These are phyloP conservation scores for Trachelus iudaicus DNA, from an alignment of 2,888 invertebrate species.

Conservation along the genomic window DNA sequence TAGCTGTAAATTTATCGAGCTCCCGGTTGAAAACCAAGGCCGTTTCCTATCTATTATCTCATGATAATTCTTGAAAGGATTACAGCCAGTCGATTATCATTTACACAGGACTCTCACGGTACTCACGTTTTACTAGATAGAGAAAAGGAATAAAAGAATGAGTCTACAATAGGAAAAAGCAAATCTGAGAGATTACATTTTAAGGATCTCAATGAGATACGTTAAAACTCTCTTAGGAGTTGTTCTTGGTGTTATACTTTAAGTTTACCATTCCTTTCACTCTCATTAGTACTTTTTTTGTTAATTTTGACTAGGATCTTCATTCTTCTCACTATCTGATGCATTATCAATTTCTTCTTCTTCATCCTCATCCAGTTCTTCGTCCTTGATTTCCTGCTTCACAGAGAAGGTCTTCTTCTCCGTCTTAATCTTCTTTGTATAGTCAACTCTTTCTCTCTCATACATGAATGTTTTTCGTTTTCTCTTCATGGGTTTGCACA, in stretches of 20 bases:
- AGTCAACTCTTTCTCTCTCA: slow-evolving; percentile 52
- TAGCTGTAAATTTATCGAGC: not conserved
- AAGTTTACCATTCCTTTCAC: not conserved
- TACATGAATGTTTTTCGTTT: slow-evolving; percentile 63
- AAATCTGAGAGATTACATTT: not conserved
- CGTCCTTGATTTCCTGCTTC: slow-evolving; percentile 19
- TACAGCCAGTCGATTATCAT: not conserved
- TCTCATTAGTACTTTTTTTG: not conserved
- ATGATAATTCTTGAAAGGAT: not conserved
- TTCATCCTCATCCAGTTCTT: slow-evolving; percentile 3
- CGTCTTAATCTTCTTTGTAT: slow-evolving; percentile 32
- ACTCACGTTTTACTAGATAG: not conserved
- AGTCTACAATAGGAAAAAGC: not conserved
- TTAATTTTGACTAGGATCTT: not conserved
- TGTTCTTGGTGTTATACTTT: not conserved
- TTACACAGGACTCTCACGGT: not conserved
- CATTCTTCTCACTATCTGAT: not conserved
- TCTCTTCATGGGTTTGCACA: slow-evolving; percentile 64
- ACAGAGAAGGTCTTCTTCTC: slow-evolving; percentile 30
- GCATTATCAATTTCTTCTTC: slow-evolving; percentile 1
- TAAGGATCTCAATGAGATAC: not conserved
- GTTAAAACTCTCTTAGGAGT: not conserved
- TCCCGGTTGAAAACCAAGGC: not conserved
- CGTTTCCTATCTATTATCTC: not conserved
- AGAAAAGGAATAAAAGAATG: not conserved